Evolutionary conservation across 2,888 invertebrate species (phyloP).

Genomic region (Sinodicranocentrus sp.): DNA sequence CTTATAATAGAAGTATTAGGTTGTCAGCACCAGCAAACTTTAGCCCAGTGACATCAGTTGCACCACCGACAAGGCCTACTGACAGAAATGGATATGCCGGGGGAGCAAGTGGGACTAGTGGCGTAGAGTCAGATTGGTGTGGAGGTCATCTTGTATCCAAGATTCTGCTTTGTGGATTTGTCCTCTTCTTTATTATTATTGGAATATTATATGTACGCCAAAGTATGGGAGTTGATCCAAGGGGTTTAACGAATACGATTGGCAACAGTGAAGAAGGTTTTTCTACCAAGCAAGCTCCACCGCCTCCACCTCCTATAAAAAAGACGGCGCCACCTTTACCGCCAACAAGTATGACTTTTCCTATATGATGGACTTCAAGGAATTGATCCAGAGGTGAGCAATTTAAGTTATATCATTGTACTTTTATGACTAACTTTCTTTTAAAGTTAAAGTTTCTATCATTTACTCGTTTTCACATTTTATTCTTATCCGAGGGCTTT

Average conservation of each 20-base stretch:
- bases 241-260: conserved; percentile 14
- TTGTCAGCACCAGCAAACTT: conserved; percentile 37
- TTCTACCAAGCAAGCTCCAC: background rate
- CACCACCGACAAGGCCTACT: conserved; percentile 35
- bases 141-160: conserved; percentile 59
- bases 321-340: conserved; percentile 1
- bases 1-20: conserved; percentile 41
- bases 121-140: conserved; percentile 47
- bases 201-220: conserved; percentile 46
- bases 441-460: too few species aligned
- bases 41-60: conserved; percentile 51
- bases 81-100: conserved; percentile 57
- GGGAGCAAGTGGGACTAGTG: background rate
- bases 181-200: conserved; percentile 51
- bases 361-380: conserved; percentile 71
- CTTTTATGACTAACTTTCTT: too few species aligned
- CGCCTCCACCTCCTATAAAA: conserved; percentile 46
- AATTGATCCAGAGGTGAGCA: conserved; percentile 65
- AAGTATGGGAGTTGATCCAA: conserved; percentile 32
- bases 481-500: too few species aligned
- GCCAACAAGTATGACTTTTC: conserved; percentile 54
- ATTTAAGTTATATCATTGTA: too few species aligned
- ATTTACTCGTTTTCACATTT: too few species aligned
- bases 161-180: conserved; percentile 52
- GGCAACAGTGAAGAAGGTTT: background rate